Conservation (phyloP, 2,888 invertebrate species). For the Macrophya annulata region DNA sequence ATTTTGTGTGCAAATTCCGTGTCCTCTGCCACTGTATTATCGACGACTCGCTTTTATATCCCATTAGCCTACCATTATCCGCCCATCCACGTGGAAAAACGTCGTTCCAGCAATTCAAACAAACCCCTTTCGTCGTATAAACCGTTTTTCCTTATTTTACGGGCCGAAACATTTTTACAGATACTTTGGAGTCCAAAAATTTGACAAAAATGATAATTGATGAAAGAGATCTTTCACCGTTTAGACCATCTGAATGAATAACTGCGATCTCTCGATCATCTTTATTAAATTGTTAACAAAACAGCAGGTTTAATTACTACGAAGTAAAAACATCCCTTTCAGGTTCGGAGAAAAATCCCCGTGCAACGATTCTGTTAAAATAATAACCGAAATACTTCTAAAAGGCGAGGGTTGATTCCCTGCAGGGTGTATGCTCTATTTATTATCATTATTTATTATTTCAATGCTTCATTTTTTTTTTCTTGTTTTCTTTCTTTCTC, state of each 20-base stretch:
- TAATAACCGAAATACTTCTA: slow-evolving; percentile 20
- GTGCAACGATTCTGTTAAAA: not conserved
- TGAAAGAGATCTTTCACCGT: not conserved
- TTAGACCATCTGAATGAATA: not conserved
- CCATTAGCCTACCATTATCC: slow-evolving; percentile 48
- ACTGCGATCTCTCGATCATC: not conserved
- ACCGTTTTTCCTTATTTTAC: slow-evolving; percentile 28
- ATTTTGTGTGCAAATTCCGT: slow-evolving; percentile 19
- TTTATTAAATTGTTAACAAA: not conserved
- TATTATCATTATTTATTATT: slow-evolving; percentile 25
- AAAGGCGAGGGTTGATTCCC: slow-evolving; percentile 9
- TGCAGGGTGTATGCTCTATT: slow-evolving; percentile 3
- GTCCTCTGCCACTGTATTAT: slow-evolving; percentile 32
- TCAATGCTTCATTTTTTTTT: not conserved
- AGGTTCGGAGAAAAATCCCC: slow-evolving; percentile 12
- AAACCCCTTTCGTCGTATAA: slow-evolving; percentile 17
- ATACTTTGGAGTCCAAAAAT: not conserved
- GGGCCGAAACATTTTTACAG: not conserved
- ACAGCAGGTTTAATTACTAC: not conserved
- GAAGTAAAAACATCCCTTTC: not conserved
- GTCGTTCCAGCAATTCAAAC: slow-evolving; percentile 39
- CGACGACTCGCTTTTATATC: slow-evolving; percentile 35
- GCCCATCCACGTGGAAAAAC: slow-evolving; percentile 36
- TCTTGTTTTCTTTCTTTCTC: not conserved
- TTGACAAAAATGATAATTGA: not conserved